Percentiles rank a stretch among this genome's conserved stretches.
Evolutionary conservation across 2,888 invertebrate genomes (phyloP).

Genomic region (Tenthredo mesomela): DNA sequence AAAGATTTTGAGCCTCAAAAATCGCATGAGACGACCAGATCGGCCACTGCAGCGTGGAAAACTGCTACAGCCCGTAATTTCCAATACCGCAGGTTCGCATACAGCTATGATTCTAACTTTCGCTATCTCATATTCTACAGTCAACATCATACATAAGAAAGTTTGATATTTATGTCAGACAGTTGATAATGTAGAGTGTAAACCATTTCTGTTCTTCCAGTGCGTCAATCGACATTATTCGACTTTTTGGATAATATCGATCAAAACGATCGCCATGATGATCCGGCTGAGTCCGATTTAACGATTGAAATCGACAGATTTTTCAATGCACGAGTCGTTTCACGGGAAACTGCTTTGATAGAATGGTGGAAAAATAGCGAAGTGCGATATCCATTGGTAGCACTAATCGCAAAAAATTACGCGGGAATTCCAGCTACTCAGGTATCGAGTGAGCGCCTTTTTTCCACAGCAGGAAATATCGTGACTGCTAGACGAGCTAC

Average conservation of each 20-base stretch:
- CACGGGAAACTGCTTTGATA: conserved; percentile 5
- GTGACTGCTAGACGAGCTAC: conserved; percentile 49
- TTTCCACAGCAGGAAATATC: conserved; percentile 53
- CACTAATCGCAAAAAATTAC: conserved; percentile 35
- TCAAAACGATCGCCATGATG: conserved; percentile 18
- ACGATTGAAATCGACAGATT: conserved; percentile 22
- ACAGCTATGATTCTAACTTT: not conserved
- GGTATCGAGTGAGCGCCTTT: conserved; percentile 50
- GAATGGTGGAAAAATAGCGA: conserved; percentile 23
- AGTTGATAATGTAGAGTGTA: not conserved
- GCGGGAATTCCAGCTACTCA: conserved; percentile 49
- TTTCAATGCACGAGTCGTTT: not conserved
- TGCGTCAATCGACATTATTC: conserved; percentile 22
- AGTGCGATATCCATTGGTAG: conserved; percentile 4
- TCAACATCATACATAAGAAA: not conserved
- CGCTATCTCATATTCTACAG: not conserved
- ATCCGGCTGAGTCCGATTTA: conserved; percentile 24
- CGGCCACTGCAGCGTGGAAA: not conserved
- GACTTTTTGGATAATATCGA: conserved; percentile 46
- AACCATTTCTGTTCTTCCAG: not conserved
- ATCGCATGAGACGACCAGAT: not conserved
- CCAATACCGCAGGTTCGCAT: not conserved
- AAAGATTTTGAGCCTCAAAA: not conserved
- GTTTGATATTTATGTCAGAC: conserved; percentile 14
- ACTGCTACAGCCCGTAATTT: not conserved